Percentiles rank a stretch among this genome's conserved stretches.
Evolutionary conservation across 2,888 invertebrate species (phyloP).

Genomic region (Eupelmus urozonus): DNA sequence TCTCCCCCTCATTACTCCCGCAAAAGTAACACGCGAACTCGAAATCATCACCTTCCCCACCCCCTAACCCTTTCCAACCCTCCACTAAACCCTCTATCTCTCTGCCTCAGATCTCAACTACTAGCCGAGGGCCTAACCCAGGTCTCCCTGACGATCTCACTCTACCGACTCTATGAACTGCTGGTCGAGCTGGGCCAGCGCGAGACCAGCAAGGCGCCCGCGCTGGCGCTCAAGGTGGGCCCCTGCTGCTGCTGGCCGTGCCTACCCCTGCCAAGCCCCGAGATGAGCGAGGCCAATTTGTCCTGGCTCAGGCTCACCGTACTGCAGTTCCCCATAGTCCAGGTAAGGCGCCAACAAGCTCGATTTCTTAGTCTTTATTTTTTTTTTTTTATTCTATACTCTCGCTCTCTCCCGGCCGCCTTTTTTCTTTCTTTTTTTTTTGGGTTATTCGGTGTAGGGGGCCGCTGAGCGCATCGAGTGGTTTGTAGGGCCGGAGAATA

Average conservation of each 20-base stretch:
- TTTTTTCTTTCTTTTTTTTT: too few relatives aligned
- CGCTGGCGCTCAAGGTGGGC: conserved; percentile 78
- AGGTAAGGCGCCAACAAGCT: conserved; percentile 79
- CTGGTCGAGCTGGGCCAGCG: conserved; percentile 79
- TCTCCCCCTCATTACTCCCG: too few relatives aligned
- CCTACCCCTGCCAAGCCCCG: conserved; percentile 78
- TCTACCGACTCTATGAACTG: conserved; percentile 85
- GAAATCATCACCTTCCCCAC: too few relatives aligned
- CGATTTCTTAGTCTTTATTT: background rate
- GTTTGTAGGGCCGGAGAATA: too few relatives aligned
- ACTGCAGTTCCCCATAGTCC: conserved; percentile 85
- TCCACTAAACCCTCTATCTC: too few relatives aligned
- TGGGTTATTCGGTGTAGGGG: too few relatives aligned
- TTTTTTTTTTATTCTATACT: background rate
- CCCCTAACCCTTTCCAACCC: too few relatives aligned
- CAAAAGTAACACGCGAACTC: too few relatives aligned
- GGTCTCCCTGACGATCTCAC: conserved; percentile 83
- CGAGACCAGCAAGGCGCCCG: conserved; percentile 79
- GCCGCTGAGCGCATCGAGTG: too few relatives aligned
- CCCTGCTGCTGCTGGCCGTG: conserved; percentile 88
- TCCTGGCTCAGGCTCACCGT: conserved; percentile 80
- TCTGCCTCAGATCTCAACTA: conserved; percentile 78
- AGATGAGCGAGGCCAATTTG: conserved; percentile 73
- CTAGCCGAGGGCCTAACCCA: conserved; percentile 85
- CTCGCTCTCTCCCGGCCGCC: too few relatives aligned